Base-by-base conservation (phyloP, 35 echinoderm and acorn worm species). In the Lytechinus variegatus region DNA sequence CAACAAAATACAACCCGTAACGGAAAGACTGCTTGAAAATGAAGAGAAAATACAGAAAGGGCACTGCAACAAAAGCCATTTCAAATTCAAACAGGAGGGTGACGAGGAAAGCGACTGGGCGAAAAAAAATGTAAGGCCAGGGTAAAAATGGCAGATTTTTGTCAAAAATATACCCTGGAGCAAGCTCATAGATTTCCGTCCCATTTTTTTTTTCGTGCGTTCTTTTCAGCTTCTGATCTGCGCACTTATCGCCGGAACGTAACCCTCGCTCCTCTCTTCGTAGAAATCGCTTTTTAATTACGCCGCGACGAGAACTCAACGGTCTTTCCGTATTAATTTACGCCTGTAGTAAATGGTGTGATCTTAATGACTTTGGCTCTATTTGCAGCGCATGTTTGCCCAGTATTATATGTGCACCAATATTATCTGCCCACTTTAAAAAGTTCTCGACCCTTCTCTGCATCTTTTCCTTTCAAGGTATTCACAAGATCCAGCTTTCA, bases 61-160 rank as follows among this genome's bases (percentile, higher is more conserved):
- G 66, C 66, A 24, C 16, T 79, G 19, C 21, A 19, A 79, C 66
- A 79, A 79, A 79, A 79, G 66, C 66, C 66, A 79, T 79, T 79
- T 79, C 66, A 79, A 79, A 79, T 79, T 79, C 66, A 79, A 79
- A 79, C 66, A 79, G 66, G 66, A 79, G 66, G 66, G 66, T 79
- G 66, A 79, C 66, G 66, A 79, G n/a, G n/a, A 79, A 24, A 79
- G 21, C 66, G 66, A 79, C 66, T 79, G 66, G n/a, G 66, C 66
- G 66, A 79, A 6, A 79, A n/a, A 19, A 3, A 44, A 44, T 79
- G 21, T 24, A n/a, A 79, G 21, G 66, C 33, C 33, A 44, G 61
- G 21, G 21, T 24, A 79, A 79, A 79, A 24, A 79, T 79, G 66
- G 66, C 66, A 79, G 66, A 79, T 79, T 79, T 79, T 79, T 79